Evolutionary conservation across 2,888 invertebrate genomes (phyloP).

Genomic region (Glaucopsyche alexis): DNA sequence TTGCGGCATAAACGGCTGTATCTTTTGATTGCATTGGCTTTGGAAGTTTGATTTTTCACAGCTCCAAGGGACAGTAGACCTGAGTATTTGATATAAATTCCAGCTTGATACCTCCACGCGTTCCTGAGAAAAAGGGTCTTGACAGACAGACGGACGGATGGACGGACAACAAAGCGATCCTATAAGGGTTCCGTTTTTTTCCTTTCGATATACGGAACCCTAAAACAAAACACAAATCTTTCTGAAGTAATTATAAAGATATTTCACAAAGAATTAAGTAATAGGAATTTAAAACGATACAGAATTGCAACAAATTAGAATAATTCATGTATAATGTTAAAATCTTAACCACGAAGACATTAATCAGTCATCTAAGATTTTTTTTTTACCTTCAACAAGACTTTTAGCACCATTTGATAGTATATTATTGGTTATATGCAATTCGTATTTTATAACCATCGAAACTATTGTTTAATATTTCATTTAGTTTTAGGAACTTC

Average conservation of each 20-base stretch:
- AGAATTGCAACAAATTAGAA: not conserved
- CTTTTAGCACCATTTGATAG: not conserved
- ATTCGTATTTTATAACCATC: not conserved
- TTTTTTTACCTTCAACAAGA: not conserved
- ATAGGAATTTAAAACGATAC: not conserved
- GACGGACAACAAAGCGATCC: too few relatives aligned
- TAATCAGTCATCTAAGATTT: not conserved
- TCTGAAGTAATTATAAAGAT: too few relatives aligned
- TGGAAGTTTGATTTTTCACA: too few relatives aligned
- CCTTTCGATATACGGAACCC: too few relatives aligned
- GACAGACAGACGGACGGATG: too few relatives aligned
- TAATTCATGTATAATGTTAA: not conserved
- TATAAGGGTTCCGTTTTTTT: too few relatives aligned
- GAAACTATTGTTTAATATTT: not conserved
- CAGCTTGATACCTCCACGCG: too few relatives aligned
- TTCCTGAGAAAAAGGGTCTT: too few relatives aligned
- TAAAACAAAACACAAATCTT: not conserved
- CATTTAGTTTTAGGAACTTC: not conserved
- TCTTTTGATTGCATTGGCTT: too few relatives aligned
- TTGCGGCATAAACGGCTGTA: too few relatives aligned
- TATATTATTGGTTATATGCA: not conserved
- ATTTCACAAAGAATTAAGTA: not conserved
- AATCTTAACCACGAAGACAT: not conserved
- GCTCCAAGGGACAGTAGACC: too few relatives aligned
- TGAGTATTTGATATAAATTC: too few relatives aligned